These are phyloP conservation scores for Mastacembelus armatus DNA, from an alignment of 2,797 vertebrate species.

Conservation along the genomic window DNA sequence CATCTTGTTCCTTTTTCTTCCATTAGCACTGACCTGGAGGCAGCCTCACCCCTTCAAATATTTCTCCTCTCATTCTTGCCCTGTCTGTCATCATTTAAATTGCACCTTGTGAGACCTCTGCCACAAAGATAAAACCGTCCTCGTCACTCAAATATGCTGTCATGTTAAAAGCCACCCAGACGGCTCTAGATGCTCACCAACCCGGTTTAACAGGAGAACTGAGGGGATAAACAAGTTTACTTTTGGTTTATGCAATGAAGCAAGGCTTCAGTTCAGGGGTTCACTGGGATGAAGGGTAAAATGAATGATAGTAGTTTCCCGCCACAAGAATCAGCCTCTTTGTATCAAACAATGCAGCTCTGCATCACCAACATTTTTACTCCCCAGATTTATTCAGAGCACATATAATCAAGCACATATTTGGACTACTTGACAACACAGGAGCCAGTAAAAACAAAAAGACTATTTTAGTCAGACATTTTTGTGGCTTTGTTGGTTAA, in stretches of 20 bases:
- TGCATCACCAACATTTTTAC: slow-evolving; percentile 2
- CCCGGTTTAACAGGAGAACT: slow-evolving; percentile 54
- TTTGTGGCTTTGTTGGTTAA: slow-evolving; percentile 11
- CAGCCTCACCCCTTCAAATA: slow-evolving; percentile 14
- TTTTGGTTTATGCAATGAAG: slow-evolving; percentile 37
- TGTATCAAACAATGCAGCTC: slow-evolving; percentile 23
- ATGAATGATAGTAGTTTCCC: slow-evolving; percentile 15
- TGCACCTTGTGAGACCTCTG: slow-evolving; percentile 14
- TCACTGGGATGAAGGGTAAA: slow-evolving; percentile 24
- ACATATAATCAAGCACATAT: slow-evolving; percentile 9
- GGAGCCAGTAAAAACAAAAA: background rate
- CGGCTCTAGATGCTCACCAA: slow-evolving; percentile 33
- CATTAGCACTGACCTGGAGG: background rate
- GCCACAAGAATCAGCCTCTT: slow-evolving; percentile 9
- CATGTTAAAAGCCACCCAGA: slow-evolving; percentile 30
- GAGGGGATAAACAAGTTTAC: slow-evolving; percentile 55
- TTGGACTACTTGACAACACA: slow-evolving; percentile 9
- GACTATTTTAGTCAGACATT: slow-evolving; percentile 15
- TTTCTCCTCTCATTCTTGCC: slow-evolving; percentile 21
- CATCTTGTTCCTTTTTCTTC: slow-evolving; percentile 1
- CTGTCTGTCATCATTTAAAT: slow-evolving; percentile 42
- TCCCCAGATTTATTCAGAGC: slow-evolving; percentile 15
- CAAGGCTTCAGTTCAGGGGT: slow-evolving; percentile 26
- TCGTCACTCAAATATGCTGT: slow-evolving; percentile 58
- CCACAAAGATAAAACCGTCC: slow-evolving; percentile 11